Conservation (phyloP, 1,140 invertebrate genomes). For the Helicorthomorpha holstii region DNA sequence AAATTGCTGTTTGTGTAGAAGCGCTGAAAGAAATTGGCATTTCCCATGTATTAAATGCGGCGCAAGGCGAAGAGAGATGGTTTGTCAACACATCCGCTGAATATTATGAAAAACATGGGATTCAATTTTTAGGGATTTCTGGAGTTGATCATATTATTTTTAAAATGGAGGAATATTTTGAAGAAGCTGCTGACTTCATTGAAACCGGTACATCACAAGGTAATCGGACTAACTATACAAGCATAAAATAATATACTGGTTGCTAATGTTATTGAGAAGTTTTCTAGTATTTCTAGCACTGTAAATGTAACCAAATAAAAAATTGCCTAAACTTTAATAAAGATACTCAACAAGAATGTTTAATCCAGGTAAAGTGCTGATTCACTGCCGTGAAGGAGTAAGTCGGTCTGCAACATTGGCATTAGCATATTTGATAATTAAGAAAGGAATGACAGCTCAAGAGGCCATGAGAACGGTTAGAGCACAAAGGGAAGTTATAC, state of each 20-base stretch:
- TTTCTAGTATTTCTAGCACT: too few relatives aligned
- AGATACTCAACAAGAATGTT: too few relatives aligned
- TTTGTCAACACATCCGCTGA: constrained; percentile 21
- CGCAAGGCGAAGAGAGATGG: constrained; percentile 20
- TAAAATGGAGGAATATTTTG: constrained; percentile 60
- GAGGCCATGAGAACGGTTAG: constrained; percentile 50
- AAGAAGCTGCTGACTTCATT: constrained; percentile 58
- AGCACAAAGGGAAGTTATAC: constrained; percentile 33
- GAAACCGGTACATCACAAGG: too few relatives aligned
- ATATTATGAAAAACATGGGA: constrained; percentile 50
- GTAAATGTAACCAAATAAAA: too few relatives aligned
- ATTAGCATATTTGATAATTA: constrained; percentile 66
- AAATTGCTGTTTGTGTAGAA: constrained; percentile 22
- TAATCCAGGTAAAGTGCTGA: constrained; percentile 51
- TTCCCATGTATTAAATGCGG: constrained; percentile 29
- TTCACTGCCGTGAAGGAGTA: constrained; percentile 64
- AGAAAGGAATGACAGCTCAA: constrained; percentile 48
- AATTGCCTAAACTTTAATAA: too few relatives aligned
- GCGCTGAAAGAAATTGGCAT: constrained; percentile 21
- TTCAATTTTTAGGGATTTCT: constrained; percentile 60
- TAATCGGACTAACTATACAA: not conserved
- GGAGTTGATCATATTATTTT: constrained; percentile 53
- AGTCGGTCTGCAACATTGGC: constrained; percentile 63
- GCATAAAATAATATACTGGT: too few relatives aligned
- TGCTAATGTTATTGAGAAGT: too few relatives aligned